Conservation (phyloP, 2,113 vertebrate species). For the Chloebia gouldiae region DNA sequence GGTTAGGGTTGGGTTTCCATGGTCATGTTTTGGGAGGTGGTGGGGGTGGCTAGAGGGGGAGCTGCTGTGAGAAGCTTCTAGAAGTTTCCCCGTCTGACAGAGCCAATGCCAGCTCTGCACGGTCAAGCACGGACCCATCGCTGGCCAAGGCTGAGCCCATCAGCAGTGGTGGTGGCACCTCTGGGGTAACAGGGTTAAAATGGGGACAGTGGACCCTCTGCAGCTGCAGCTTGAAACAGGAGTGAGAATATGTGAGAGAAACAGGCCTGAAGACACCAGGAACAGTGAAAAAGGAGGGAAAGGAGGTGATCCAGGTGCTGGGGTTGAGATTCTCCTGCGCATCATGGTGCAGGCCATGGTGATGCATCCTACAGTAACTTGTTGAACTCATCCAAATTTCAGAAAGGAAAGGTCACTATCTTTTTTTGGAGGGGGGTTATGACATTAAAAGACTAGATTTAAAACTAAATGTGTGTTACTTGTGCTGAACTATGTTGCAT, state of each 20-base stretch:
- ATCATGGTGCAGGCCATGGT: accelerated
- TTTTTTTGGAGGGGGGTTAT: accelerated
- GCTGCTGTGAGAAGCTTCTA: neutral
- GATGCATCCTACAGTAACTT: neutral
- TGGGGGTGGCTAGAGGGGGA: too few relatives aligned
- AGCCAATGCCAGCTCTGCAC: neutral
- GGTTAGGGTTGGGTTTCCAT: neutral
- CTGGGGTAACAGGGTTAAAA: neutral
- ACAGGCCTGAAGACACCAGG: neutral
- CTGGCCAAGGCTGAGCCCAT: neutral
- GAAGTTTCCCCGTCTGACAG: neutral
- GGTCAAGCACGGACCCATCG: accelerated
- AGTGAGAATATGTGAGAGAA: neutral
- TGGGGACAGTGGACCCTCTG: neutral
- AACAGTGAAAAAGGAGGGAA: neutral
- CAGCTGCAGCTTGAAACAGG: neutral
- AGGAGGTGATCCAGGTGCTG: neutral
- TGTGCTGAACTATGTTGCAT: neutral
- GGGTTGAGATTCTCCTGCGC: neutral
- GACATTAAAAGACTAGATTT: neutral
- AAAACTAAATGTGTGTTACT: neutral
- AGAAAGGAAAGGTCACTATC: neutral
- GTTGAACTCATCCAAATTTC: neutral
- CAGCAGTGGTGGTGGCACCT: neutral
- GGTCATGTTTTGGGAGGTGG: neutral